Evolutionary conservation across 1,140 invertebrate genomes (phyloP).

Genomic region (Cyrtorhinus lividipennis): DNA sequence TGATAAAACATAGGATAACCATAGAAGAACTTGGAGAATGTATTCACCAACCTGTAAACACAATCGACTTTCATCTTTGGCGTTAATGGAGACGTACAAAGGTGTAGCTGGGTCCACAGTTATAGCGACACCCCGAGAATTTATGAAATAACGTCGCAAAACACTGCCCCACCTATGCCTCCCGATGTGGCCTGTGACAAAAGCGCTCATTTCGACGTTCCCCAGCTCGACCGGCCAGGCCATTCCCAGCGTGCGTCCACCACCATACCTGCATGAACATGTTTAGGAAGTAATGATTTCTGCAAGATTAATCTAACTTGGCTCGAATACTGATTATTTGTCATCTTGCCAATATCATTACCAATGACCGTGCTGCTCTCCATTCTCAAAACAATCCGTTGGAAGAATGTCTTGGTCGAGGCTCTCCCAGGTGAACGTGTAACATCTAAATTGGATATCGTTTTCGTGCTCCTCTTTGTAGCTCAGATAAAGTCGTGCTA

Average conservation of each 20-base stretch:
- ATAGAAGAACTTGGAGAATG: no score
- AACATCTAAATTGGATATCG: constrained; percentile 43
- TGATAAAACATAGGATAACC: no score
- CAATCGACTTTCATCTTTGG: constrained; percentile 33
- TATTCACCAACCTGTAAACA: constrained; percentile 27
- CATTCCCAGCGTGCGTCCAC: constrained; percentile 56
- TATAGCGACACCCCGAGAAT: constrained; percentile 66
- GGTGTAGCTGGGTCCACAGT: constrained; percentile 60
- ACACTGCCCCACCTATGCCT: constrained; percentile 61
- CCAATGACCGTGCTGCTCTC: constrained; percentile 27
- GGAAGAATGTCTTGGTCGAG: constrained; percentile 43
- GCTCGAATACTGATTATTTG: no score
- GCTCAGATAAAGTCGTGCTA: constrained; percentile 54
- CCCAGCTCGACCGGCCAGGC: constrained; percentile 65
- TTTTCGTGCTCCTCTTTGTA: constrained; percentile 31
- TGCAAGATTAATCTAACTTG: no score
- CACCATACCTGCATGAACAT: constrained; percentile 51
- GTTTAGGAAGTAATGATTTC: no score
- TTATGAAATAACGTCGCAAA: constrained; percentile 67
- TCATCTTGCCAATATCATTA: constrained; percentile 20
- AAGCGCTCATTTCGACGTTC: constrained; percentile 54
- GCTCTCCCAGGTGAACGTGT: constrained; percentile 67
- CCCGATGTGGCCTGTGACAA: constrained; percentile 61
- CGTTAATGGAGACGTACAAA: constrained; percentile 59
- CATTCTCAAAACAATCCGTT: constrained; percentile 59